These are phyloP conservation scores for Mesorhabditis belari DNA, from an alignment of 2,888 invertebrate species.

Conservation along the genomic window DNA sequence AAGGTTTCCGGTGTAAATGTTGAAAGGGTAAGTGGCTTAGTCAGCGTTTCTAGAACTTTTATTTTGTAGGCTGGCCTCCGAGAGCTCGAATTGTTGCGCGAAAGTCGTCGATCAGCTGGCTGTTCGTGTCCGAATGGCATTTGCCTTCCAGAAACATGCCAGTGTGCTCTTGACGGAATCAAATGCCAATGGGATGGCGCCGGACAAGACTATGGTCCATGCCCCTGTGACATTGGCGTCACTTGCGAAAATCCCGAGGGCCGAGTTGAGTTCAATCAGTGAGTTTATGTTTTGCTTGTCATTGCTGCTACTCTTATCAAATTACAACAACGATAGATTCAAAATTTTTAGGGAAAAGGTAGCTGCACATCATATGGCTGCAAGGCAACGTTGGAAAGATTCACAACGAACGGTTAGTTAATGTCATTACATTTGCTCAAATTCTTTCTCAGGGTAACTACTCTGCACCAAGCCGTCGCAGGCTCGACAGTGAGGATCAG, in stretches of 20 bases:
- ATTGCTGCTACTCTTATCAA: too few relatives aligned
- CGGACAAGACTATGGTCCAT: background rate
- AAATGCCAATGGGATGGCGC: slow-evolving; percentile 13
- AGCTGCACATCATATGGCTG: background rate
- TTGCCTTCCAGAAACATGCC: slow-evolving; percentile 23
- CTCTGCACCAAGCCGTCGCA: background rate
- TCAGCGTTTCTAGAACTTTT: background rate
- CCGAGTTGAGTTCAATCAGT: background rate
- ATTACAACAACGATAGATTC: too few relatives aligned
- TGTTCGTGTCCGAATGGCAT: slow-evolving; percentile 24
- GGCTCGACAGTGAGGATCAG: background rate
- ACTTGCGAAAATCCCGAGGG: background rate
- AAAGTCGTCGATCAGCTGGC: slow-evolving; percentile 16
- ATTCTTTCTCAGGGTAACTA: background rate
- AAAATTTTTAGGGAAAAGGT: background rate
- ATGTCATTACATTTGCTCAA: background rate
- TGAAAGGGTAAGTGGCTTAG: slow-evolving; percentile 3
- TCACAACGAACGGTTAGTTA: background rate
- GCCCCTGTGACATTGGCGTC: background rate
- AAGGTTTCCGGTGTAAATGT: slow-evolving; percentile 12
- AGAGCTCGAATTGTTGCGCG: slow-evolving; percentile 7
- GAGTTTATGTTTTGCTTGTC: too few relatives aligned
- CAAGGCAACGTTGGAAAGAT: background rate
- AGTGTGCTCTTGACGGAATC: slow-evolving; percentile 18
- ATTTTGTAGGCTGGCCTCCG: background rate